A percentile compares a stretch with the other conserved stretches of the same genome.
phyloP scores from a whole-genome alignment of 2,888 invertebrate species.

The Scaptomyza polygonia region DNA sequence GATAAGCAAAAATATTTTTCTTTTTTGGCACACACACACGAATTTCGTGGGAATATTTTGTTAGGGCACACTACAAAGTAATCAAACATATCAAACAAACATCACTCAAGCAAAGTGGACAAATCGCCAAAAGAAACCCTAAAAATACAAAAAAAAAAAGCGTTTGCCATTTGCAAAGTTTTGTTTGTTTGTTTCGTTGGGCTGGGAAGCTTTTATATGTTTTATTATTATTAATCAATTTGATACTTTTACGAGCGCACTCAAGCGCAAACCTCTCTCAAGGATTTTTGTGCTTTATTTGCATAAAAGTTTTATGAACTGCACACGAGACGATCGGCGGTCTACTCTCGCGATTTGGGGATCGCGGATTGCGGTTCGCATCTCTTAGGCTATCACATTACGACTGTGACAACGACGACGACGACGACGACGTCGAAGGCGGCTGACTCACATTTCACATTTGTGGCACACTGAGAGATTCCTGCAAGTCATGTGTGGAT shows the following conservation, averaged over 20 bases:
- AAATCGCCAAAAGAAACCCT: slow-evolving; percentile 52
- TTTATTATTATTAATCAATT: slow-evolving; percentile 76
- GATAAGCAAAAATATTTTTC: slow-evolving; percentile 64
- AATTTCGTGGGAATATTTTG: slow-evolving; percentile 68
- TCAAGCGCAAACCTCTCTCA: slow-evolving; percentile 74
- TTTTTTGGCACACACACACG: slow-evolving; percentile 20
- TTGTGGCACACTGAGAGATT: slow-evolving; percentile 55
- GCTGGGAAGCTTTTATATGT: slow-evolving; percentile 62
- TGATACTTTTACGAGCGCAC: slow-evolving; percentile 79
- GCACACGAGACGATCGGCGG: slow-evolving; percentile 10
- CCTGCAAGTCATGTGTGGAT: slow-evolving; percentile 69
- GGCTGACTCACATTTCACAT: slow-evolving; percentile 76
- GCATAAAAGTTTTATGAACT: slow-evolving; percentile 74
- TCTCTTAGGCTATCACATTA: slow-evolving; percentile 73
- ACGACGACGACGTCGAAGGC: slow-evolving; percentile 9
- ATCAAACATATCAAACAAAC: slow-evolving; percentile 77
- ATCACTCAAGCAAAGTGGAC: slow-evolving; percentile 73
- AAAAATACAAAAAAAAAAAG: neutral
- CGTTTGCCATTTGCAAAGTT: slow-evolving; percentile 48
- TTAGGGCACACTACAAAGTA: slow-evolving; percentile 60
- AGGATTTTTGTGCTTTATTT: slow-evolving; percentile 71
- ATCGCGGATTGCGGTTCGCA: slow-evolving; percentile 47
- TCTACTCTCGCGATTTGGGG: slow-evolving; percentile 19
- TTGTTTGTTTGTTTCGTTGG: slow-evolving; percentile 24
- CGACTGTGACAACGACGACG: slow-evolving; percentile 39